Evolutionary conservation across 2,113 vertebrate species (phyloP).

Genomic region (Elephas maximus): DNA sequence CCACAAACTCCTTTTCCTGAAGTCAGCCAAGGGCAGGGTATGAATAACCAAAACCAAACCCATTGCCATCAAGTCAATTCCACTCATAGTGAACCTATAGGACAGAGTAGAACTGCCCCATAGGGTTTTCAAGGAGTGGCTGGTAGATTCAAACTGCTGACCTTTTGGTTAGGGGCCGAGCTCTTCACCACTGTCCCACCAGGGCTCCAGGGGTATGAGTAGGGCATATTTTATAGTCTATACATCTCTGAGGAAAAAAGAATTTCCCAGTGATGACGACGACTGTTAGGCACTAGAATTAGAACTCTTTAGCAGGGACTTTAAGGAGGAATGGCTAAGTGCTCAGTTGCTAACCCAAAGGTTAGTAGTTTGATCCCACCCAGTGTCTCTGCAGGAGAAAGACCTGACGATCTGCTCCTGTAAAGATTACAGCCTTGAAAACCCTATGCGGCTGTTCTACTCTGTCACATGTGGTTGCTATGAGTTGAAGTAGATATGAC

Average conservation of each 20-base stretch:
- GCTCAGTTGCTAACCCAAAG: background rate
- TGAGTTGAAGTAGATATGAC: background rate
- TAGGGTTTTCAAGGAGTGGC: too few relatives aligned
- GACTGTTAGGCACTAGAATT: background rate
- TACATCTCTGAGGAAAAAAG: background rate
- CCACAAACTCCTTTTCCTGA: background rate
- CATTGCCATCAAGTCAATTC: too few relatives aligned
- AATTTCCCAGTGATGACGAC: background rate
- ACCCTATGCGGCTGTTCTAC: background rate
- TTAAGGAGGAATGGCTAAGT: background rate
- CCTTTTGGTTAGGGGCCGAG: too few relatives aligned
- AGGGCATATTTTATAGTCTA: background rate
- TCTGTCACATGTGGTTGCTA: background rate
- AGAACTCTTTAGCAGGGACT: background rate
- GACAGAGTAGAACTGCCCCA: too few relatives aligned
- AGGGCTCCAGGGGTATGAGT: background rate
- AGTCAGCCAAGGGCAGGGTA: background rate
- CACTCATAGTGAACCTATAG: too few relatives aligned
- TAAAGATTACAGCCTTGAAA: background rate
- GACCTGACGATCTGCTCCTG: background rate
- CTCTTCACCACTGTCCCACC: too few relatives aligned
- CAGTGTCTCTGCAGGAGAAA: background rate
- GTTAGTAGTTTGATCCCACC: background rate
- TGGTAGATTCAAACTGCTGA: too few relatives aligned
- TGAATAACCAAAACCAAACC: background rate